Base-by-base conservation (phyloP, 2,888 invertebrate species). In the Ariolimax columbianus region DNA sequence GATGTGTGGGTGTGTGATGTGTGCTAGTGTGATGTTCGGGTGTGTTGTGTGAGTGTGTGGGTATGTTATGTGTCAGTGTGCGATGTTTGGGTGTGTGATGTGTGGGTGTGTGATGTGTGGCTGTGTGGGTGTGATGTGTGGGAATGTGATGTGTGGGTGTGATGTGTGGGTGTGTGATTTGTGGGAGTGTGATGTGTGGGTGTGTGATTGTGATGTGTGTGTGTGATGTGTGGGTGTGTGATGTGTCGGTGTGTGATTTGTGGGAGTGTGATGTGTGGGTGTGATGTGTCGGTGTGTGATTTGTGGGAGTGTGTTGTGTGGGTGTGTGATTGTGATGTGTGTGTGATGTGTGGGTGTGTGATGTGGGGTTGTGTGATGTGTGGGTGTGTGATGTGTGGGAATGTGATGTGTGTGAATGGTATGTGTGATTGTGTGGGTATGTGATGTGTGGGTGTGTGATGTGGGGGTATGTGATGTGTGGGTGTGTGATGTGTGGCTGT, bases 141-240 rank as follows among this genome's bases (percentile, higher is more conserved):
- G 2, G 7, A 9, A 14, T 7, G 3, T 43, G 9, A n/a, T 63
- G 63, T 63, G 14, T 6, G 63, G 6, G 23, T 17, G 6, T 19
- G 23, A 38, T 40, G 40, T 73, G 73, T 73, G 40, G 4, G 73
- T 73, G 73, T 40, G 23, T 73, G 73, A n/a, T 40, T 38, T 40
- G 23, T 23, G n/a, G 23, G 63, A 7, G 26, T 63, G 63, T 63
- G n/a, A 19, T 63, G 26, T 63, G 63, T 3, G 26, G 7, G 63
- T 63, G 23, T 23, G 63, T 63, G 26, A 23, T 17, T 63, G 26
- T 0, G 63, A 14, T n/a, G 66, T 66, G 66, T 66, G 11, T 30
- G 66, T n/a, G n/a, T n/a, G n/a, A n/a, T n/a, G n/a, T n/a, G n/a
- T n/a, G 23, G 17, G 2, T 23, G 23, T 55, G 2, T 38, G 11